Conservation (phyloP, 2,888 invertebrate species). For the Ischnura elegans region DNA sequence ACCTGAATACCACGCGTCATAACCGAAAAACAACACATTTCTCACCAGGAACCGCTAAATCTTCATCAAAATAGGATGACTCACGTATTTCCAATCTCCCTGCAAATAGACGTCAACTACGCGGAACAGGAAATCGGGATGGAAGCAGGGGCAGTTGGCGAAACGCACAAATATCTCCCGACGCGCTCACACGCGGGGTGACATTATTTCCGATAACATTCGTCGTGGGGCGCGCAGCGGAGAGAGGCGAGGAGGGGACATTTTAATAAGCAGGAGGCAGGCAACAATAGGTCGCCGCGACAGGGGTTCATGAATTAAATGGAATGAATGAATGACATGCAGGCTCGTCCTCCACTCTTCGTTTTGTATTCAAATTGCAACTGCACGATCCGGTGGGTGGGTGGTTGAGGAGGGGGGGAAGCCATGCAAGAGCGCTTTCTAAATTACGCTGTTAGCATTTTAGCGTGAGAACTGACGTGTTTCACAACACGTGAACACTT, state of each 20-base stretch:
- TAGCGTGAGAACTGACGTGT: conserved; percentile 63
- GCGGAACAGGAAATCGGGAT: neutral
- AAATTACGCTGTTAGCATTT: conserved; percentile 63
- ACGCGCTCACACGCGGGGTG: neutral
- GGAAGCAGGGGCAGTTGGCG: neutral
- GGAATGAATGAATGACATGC: conserved; percentile 10
- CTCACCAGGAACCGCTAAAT: too few species aligned
- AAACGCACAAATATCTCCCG: conserved; percentile 5
- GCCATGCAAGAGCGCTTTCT: conserved; percentile 59
- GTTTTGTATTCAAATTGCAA: conserved; percentile 55
- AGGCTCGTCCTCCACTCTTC: neutral
- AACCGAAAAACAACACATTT: too few species aligned
- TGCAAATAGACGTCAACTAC: neutral
- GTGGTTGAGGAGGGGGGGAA: conserved; percentile 10
- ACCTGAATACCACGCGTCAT: too few species aligned
- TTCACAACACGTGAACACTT: conserved; percentile 66
- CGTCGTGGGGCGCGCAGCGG: neutral
- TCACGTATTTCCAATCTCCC: neutral
- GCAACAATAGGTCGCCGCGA: neutral
- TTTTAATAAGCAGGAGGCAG: conserved; percentile 6
- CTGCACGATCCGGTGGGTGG: conserved; percentile 48
- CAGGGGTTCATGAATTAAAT: conserved; percentile 29
- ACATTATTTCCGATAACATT: neutral
- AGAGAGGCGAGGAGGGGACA: neutral
- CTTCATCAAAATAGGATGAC: too few species aligned